These are phyloP conservation scores for Sanderia malayensis DNA, from an alignment of 30 jellyfish, hydroid and myxozoan species.

Conservation along the genomic window DNA sequence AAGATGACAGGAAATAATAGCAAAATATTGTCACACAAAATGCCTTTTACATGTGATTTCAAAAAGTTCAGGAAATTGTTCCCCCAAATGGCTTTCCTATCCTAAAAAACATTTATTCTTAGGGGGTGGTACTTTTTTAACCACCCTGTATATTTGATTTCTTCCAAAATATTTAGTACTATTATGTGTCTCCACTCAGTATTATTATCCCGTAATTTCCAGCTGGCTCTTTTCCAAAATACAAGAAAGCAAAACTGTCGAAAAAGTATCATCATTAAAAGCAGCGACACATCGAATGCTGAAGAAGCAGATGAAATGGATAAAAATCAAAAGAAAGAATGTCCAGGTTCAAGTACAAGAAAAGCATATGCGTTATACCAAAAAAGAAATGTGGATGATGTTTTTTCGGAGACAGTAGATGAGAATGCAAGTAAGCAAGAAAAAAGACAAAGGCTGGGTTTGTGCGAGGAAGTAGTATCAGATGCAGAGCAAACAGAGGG, in stretches of 20 bases:
- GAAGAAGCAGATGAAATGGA: conserved; percentile 33
- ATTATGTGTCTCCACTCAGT: background rate
- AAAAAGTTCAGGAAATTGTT: too few species aligned
- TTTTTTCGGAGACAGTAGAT: conserved; percentile 11
- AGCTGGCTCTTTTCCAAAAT: conserved; percentile 49
- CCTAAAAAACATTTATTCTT: too few species aligned
- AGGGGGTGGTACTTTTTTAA: too few species aligned
- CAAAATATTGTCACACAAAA: too few species aligned
- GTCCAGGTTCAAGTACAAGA: conserved; percentile 37
- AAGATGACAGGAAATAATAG: too few species aligned
- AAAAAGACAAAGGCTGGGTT: conserved; percentile 47
- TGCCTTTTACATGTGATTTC: too few species aligned
- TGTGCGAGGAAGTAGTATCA: conserved; percentile 41
- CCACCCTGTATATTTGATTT: background rate
- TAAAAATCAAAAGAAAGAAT: conserved; percentile 30
- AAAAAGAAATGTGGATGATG: conserved; percentile 44
- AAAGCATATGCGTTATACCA: conserved; percentile 21
- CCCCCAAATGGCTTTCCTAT: too few species aligned
- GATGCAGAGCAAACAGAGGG: conserved; percentile 29
- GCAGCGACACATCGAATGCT: conserved; percentile 1
- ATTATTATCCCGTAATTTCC: too few species aligned
- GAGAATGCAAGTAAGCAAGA: conserved; percentile 31
- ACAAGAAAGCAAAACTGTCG: conserved; percentile 45
- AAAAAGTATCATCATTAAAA: conserved; percentile 37
- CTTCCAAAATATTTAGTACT: conserved; percentile 12